Conservation (phyloP, 2,888 invertebrate genomes). For the Philonicus albiceps region DNA sequence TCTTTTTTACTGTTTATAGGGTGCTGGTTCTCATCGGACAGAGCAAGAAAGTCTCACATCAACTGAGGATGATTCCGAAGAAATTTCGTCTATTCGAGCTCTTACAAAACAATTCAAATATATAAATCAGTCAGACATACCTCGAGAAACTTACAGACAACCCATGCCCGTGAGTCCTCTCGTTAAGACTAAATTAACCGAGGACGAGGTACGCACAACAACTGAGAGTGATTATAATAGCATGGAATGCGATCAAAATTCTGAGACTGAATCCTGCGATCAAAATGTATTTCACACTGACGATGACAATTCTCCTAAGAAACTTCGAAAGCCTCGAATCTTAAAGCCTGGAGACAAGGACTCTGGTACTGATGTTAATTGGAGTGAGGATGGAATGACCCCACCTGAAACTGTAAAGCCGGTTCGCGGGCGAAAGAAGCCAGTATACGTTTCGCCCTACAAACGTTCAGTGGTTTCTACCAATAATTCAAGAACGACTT, state of each 20-base stretch:
- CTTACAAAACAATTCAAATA: conserved; percentile 60
- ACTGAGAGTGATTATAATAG: conserved; percentile 61
- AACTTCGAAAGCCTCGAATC: conserved; percentile 67
- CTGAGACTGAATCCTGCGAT: conserved; percentile 66
- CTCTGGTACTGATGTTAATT: conserved; percentile 65
- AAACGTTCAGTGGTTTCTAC: conserved; percentile 61
- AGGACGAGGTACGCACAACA: conserved; percentile 52
- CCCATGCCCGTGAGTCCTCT: conserved; percentile 38
- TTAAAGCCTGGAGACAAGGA: conserved; percentile 66
- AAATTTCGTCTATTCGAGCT: conserved; percentile 56
- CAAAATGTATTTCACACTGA: conserved; percentile 60
- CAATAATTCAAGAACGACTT: conserved; percentile 61
- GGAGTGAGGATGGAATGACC: conserved; percentile 62
- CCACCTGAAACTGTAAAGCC: conserved; percentile 53
- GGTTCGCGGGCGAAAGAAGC: conserved; percentile 66
- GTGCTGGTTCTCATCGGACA: neutral
- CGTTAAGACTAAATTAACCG: conserved; percentile 31
- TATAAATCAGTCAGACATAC: conserved; percentile 59
- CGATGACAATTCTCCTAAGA: conserved; percentile 53
- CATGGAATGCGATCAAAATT: conserved; percentile 69
- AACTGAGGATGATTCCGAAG: conserved; percentile 53
- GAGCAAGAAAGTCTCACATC: conserved; percentile 49
- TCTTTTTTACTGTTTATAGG: neutral
- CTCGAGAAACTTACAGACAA: conserved; percentile 28
- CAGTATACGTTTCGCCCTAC: conserved; percentile 72